phyloP scores from a whole-genome alignment of 2,888 invertebrate species.

The Fragum sueziense region DNA sequence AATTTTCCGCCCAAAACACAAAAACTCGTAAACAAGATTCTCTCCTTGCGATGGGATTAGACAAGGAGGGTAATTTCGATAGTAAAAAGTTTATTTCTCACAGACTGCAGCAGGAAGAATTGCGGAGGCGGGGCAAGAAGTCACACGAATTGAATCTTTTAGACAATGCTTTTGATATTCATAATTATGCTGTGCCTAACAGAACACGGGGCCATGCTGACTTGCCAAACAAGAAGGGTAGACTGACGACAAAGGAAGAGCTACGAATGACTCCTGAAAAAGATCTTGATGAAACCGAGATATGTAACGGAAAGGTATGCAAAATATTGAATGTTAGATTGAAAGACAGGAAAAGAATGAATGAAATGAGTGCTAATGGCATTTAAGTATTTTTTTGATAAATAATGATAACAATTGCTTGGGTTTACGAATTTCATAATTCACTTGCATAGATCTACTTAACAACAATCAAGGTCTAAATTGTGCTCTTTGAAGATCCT shows the following conservation, averaged over 20 bases:
- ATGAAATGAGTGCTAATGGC: no score
- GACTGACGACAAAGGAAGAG: conserved; percentile 43
- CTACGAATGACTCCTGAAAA: conserved; percentile 51
- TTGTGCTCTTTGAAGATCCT: no score
- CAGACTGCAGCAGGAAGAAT: conserved; percentile 47
- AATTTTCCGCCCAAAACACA: neutral
- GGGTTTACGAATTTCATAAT: no score
- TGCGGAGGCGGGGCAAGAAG: conserved; percentile 10
- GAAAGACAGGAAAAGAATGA: no score
- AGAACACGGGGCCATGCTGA: neutral
- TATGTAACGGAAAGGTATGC: conserved; percentile 15
- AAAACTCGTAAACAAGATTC: conserved; percentile 33
- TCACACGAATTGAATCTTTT: neutral
- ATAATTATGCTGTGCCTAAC: neutral
- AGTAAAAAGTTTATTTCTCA: conserved; percentile 50
- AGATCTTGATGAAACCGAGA: conserved; percentile 47
- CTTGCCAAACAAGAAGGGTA: neutral
- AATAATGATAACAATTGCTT: no score
- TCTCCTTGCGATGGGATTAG: conserved; percentile 49
- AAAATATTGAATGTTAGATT: no score
- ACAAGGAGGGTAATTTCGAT: conserved; percentile 57
- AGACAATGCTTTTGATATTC: neutral
- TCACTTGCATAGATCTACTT: no score
- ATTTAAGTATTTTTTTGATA: no score
- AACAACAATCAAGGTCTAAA: no score